Evolutionary conservation across 1,140 invertebrate species (phyloP), one percentile per base, ranked within the genome.

Genomic region (Drepana arcuata): DNA sequence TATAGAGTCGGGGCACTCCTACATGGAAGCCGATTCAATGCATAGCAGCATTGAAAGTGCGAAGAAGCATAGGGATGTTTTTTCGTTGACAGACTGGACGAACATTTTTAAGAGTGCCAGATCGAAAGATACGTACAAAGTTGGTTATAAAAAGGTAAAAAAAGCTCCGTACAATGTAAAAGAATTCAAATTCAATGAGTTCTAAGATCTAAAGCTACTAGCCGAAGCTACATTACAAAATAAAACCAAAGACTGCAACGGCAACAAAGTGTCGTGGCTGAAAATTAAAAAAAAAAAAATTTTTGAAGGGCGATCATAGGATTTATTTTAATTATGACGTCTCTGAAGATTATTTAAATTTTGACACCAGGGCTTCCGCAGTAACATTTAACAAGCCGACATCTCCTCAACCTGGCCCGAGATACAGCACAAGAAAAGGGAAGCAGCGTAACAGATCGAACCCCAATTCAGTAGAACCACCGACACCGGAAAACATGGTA

Each of bases 1-100:
- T 37, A n/a, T 43, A 30, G 49, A 44, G 33, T 29, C 27, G 7
- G 32, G 39, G n/a, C 34, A 51, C 16, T 45, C 42, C 1, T 31
- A 35, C 14, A 48, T 43, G 36, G 27, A 48, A 31, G 40, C 30
- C 1, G 36, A 43, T 12, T 21, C 13, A 26, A 34, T 48, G 13
- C 39, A 38, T 30, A 29, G 35, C 13, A 7, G 16, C 14, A 14
- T 49, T n/a, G 47, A 49, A 33, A 23, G 35, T 14, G 10, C 15
- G 1, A 18, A 42, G 10, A 38, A 42, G 31, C 26, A 48, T 12
- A 37, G n/a, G n/a, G n/a, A n/a, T n/a, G n/a, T n/a, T n/a, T n/a
- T n/a, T n/a, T n/a, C n/a, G n/a, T n/a, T n/a, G n/a, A n/a, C n/a
- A n/a, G n/a, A n/a, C n/a, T n/a, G n/a, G n/a, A n/a, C n/a, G n/a